Percentiles rank a stretch among this genome's conserved stretches.
These are phyloP conservation scores for Phrynocephalus guinanensis DNA, from an alignment of 2,797 vertebrate genomes.

Conservation along the genomic window DNA sequence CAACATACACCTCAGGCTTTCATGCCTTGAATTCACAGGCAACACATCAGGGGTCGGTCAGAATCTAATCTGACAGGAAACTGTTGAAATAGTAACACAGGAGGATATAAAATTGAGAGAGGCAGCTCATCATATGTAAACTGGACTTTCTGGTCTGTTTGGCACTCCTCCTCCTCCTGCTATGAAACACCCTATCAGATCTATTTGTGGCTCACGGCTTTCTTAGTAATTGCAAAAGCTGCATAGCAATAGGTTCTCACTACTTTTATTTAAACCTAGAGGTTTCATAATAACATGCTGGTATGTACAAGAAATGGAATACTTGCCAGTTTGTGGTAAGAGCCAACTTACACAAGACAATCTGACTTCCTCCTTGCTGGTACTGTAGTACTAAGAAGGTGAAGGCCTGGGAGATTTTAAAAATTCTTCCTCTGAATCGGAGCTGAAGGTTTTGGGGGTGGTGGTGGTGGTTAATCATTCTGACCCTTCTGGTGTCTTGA, in stretches of 20 bases:
- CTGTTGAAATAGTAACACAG: conserved; percentile 13
- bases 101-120: neutral
- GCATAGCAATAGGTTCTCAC: neutral
- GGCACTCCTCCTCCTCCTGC: neutral
- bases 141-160: conserved; percentile 26
- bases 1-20: neutral
- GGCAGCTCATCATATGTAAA: neutral
- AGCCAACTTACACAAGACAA: neutral
- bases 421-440: neutral
- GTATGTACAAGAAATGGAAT: neutral
- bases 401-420: neutral
- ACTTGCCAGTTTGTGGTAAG: neutral
- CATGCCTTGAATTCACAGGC: neutral
- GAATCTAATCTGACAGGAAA: neutral
- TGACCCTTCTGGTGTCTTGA: neutral
- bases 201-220: conserved; percentile 4
- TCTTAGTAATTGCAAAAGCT: conserved; percentile 10
- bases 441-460: neutral
- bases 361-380: neutral
- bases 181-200: neutral
- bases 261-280: conserved; percentile 6
- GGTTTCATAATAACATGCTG: neutral
- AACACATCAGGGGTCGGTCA: neutral
- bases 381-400: neutral
- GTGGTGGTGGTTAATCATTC: neutral